Base-by-base conservation (phyloP, 2,888 invertebrate genomes). In the Epistrophella euchroma region DNA sequence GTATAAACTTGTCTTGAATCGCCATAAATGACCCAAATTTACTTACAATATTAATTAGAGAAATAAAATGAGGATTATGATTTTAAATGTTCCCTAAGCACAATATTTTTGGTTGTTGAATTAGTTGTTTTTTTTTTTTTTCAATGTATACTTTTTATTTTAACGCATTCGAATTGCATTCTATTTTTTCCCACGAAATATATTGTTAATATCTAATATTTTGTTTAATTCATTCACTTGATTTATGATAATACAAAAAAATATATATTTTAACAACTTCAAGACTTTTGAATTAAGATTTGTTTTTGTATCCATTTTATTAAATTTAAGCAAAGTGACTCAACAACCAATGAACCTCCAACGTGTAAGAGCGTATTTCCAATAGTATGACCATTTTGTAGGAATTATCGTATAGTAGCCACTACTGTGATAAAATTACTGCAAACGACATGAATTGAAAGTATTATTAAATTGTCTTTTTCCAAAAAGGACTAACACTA, bases 351-450 rank as follows among this genome's bases (percentile, higher is more conserved):
- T 86, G 86, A 86, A 86, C 86, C 86, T 86, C 86, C 86, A 86
- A 86, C 86, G 86, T 86, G 86, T 86, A 86, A 86, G 86, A 86
- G 86, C 86, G 86, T 86, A 86, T 86, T 82, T 78, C 86, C 86
- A 82, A 86, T 86, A 86, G 86, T 86, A 86, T 86, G 86, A 86
- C 86, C 86, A 86, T 86, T 86, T 86, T 86, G 86, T 86, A 86
- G 86, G 86, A 86, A 86, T 86, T 86, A 86, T 86, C 86, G 86
- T 86, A 86, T 82, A 82, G 86, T 86, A 86, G 86, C 86, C 86
- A 86, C 64, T 86, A 86, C 86, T 86, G 86, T 86, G 86, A 86
- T 86, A 86, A 86, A 86, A 86, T 86, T 86, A 86, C 86, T 86
- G 86, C 86, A 86, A 86, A 82, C 86, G 86, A 86, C 86, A 86